A percentile compares a stretch with the other conserved stretches of the same genome.
Evolutionary conservation across 2,888 invertebrate genomes (phyloP).

Genomic region (Phaonia tiefii): DNA sequence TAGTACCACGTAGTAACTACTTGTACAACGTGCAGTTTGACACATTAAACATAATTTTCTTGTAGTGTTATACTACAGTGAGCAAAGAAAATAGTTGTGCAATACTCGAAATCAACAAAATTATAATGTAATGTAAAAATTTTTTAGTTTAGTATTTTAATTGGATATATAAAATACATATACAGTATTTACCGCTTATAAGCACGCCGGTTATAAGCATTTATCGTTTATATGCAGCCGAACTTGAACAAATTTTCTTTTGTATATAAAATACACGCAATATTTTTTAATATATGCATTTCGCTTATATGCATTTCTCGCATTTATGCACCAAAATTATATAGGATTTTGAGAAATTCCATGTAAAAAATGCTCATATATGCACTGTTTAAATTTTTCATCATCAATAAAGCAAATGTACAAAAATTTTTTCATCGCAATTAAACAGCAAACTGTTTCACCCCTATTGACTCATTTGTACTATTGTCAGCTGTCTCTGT

Average conservation of each 20-base stretch:
- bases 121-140: too few relatives aligned
- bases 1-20: too few relatives aligned
- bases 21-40: too few relatives aligned
- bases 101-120: too few relatives aligned
- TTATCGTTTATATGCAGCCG: neutral
- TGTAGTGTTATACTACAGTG: too few relatives aligned
- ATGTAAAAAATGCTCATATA: neutral
- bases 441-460: neutral
- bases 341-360: conserved; percentile 23
- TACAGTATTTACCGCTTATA: too few relatives aligned
- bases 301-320: conserved; percentile 33
- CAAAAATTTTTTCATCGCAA: conserved; percentile 17
- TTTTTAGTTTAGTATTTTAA: too few relatives aligned
- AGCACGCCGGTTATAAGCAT: too few relatives aligned
- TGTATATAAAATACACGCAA: conserved; percentile 7
- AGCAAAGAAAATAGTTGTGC: too few relatives aligned
- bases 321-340: conserved; percentile 34
- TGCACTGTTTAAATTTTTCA: neutral
- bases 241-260: conserved; percentile 18
- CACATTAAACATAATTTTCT: too few relatives aligned
- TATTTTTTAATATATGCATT: conserved; percentile 40
- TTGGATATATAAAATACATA: too few relatives aligned
- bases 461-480: conserved; percentile 8
- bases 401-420: neutral
- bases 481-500: conserved; percentile 19